A percentile compares a stretch with the other conserved stretches of the same genome.
Conservation (phyloP, 2,888 invertebrate genomes). For the Cosmorhoe ocellata region DNA sequence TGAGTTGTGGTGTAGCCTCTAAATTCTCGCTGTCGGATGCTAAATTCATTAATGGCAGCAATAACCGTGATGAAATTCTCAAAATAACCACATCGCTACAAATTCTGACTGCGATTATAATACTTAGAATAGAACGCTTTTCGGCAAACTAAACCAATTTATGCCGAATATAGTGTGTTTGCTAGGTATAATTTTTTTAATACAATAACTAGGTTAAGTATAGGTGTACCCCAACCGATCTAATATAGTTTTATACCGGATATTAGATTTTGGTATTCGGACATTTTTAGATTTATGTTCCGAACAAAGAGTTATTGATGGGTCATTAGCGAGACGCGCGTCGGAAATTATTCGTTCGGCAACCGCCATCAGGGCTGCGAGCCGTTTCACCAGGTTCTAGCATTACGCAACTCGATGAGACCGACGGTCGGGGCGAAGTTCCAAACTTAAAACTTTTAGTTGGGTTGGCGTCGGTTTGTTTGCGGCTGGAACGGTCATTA, state of each 20-base stretch:
- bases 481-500: slow-evolving; percentile 64
- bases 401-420: slow-evolving; percentile 47
- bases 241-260: slow-evolving; percentile 8
- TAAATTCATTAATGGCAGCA: slow-evolving; percentile 18
- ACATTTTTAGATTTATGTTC: slow-evolving; percentile 24
- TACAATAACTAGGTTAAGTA: no score
- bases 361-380: slow-evolving; percentile 22
- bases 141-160: slow-evolving; percentile 17
- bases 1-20: no score
- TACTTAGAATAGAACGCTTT: slow-evolving; percentile 3
- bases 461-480: slow-evolving; percentile 66
- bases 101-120: slow-evolving; percentile 7
- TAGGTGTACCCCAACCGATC: no score
- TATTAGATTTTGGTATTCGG: slow-evolving; percentile 10
- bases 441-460: slow-evolving; percentile 66
- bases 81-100: slow-evolving; percentile 3
- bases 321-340: slow-evolving; percentile 34
- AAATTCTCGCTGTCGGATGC: slow-evolving; percentile 4
- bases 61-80: slow-evolving; percentile 15
- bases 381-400: slow-evolving; percentile 27
- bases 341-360: slow-evolving; percentile 34
- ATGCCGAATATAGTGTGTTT: no score
- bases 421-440: slow-evolving; percentile 46
- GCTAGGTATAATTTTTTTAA: not conserved
- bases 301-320: slow-evolving; percentile 36